These are phyloP conservation scores for Neoarius graeffei DNA, from an alignment of 2,113 vertebrate genomes.

Conservation along the genomic window DNA sequence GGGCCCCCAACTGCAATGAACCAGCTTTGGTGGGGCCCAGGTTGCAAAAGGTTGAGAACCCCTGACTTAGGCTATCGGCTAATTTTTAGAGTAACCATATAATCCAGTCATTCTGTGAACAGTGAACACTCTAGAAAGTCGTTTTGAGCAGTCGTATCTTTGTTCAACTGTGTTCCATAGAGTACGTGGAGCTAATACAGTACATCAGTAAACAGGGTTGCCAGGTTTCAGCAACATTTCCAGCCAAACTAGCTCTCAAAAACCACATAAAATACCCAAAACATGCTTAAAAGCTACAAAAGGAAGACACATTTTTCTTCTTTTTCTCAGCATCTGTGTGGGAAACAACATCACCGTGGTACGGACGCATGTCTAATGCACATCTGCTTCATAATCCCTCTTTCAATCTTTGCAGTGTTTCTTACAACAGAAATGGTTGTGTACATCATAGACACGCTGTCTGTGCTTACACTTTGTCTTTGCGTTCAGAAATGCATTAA, in stretches of 20 bases:
- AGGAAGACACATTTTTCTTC: too few relatives aligned
- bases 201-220: background rate
- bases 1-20: too few relatives aligned
- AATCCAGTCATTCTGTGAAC: background rate
- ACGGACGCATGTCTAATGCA: background rate
- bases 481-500: background rate
- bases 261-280: background rate
- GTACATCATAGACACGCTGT: background rate
- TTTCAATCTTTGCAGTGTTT: background rate
- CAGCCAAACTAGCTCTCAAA: background rate
- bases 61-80: background rate
- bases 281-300: background rate
- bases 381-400: background rate
- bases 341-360: background rate
- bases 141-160: background rate
- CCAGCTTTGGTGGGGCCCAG: too few relatives aligned
- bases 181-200: background rate
- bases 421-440: background rate
- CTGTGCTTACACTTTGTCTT: background rate
- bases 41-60: too few relatives aligned
- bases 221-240: background rate
- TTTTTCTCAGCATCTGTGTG: background rate
- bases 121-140: background rate
- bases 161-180: background rate
- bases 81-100: background rate